phyloP scores from a whole-genome alignment of 1,140 invertebrate genomes.

The Platyura marginata region DNA sequence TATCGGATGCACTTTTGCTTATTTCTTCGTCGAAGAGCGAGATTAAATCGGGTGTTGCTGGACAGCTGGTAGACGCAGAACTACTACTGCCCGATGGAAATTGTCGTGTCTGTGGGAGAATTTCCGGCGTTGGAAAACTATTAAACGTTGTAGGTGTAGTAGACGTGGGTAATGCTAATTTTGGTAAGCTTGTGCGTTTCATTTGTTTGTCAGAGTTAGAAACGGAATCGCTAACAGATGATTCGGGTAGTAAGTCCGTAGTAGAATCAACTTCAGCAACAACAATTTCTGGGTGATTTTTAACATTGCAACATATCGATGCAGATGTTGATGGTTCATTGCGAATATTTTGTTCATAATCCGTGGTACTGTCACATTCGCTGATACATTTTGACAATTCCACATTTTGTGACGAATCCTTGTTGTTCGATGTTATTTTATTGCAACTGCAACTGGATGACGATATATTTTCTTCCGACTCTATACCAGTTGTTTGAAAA shows the following conservation, averaged over 20 bases:
- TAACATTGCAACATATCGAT: neutral
- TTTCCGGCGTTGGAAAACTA: neutral
- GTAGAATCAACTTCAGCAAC: slow-evolving; percentile 4
- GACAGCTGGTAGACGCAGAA: neutral
- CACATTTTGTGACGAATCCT: neutral
- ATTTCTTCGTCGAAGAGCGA: slow-evolving; percentile 8
- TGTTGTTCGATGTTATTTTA: neutral
- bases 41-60: slow-evolving; percentile 9
- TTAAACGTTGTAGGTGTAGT: neutral
- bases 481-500: neutral
- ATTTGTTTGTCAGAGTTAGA: neutral
- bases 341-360: neutral
- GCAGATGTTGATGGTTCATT: neutral
- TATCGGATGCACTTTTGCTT: neutral
- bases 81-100: neutral
- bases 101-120: neutral
- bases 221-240: neutral
- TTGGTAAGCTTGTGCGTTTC: neutral
- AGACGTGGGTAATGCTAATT: neutral
- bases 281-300: neutral
- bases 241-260: slow-evolving; percentile 3
- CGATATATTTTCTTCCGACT: neutral
- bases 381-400: neutral
- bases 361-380: slow-evolving; percentile 6
- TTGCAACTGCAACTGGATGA: neutral